Evolutionary conservation across 2,888 invertebrate genomes (phyloP), one percentile per base, ranked within the genome.

Genomic region (Cistogaster globosa): DNA sequence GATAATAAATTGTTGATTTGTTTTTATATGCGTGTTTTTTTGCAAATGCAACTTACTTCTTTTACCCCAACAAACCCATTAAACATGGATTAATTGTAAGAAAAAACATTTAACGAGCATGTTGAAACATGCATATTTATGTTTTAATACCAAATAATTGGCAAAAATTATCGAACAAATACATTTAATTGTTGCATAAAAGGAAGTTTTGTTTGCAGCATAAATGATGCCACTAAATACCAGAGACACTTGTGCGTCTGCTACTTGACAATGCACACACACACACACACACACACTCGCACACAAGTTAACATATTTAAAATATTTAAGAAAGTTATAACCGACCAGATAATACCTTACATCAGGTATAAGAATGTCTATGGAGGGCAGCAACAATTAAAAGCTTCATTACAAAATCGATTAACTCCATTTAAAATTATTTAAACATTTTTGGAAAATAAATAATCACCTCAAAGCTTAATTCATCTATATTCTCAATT

Each of bases 141-240:
- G 85, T 68, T 78, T 82, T 85, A 75, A 85, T 85, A 85, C 85
- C 85, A 85, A 85, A 85, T 85, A 85, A 85, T 85, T 85, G 85
- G 85, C 85, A 85, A 85, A 85, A 85, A 82, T 85, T 82, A 85
- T 85, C 85, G 85, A 75, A 85, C 85, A 82, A 85, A 85, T 75
- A 85, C 85, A 82, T 82, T 85, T 85, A 85, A 85, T 85, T 85
- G 80, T 79, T 82, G 82, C 85, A 79, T 85, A 85, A 85, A 85
- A 85, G 85, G 85, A 85, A 78, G 75, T 82, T 71, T 74, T 80
- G 60, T 72, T 76, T 53, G 71, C 76, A 71, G 48, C 69, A 85
- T 78, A 48, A 55, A 69, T n/a, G 26, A 53, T 16, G 60, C 65
- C 71, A 65, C 20, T 60, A 82, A 78, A 82, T 85, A 75, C 82